Evolutionary conservation across 92 coral and sea anemone species (phyloP), one percentile per base, ranked within the genome.

Genomic region (Bergia puertoricense): DNA sequence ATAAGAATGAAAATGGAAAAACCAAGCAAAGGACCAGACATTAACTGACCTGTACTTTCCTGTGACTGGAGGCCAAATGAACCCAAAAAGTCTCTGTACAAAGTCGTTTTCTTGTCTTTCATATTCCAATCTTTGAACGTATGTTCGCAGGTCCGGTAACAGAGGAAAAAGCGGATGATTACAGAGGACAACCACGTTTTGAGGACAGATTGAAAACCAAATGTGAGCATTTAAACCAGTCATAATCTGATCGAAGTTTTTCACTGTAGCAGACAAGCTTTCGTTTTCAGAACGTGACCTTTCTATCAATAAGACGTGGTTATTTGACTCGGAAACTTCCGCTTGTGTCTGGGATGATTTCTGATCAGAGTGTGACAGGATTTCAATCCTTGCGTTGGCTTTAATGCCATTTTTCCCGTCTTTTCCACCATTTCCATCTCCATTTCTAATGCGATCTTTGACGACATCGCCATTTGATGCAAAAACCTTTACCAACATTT

Each of bases 41-140:
- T 16, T 37, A 36, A 79, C 82, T 51, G 66, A 80, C 85, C 85
- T 80, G 85, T 80, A 80, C 36, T 37, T 80, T 56, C 85, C 85
- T 15, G 48, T 56, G 46, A 57, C 44, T 80, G 85, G 85, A 57
- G 85, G 85, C 18, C 20, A 57, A 80, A 80, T 56, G 40, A 14
- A 54, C 14, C 85, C 85, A 56, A 80, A 80, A 1, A 80, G 57
- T 39, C 85, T 80, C 73, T 80, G 85, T 13, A 41, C 72, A 16
- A 38, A 80, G 46, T 57, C 65, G 10, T 56, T 14, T 5, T 39
- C 68, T 48, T 39, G 11, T 80, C 72, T 80, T 20, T 80, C 73
- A 18, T 46, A 80, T 7, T 80, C 85, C 62, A 80, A 44, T 18
- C 85, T 57, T 54, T 80, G 69, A 80, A 80, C 36, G 72, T 80